Conservation (phyloP, 1,140 invertebrate genomes). For the Cyclargus thomasi region DNA sequence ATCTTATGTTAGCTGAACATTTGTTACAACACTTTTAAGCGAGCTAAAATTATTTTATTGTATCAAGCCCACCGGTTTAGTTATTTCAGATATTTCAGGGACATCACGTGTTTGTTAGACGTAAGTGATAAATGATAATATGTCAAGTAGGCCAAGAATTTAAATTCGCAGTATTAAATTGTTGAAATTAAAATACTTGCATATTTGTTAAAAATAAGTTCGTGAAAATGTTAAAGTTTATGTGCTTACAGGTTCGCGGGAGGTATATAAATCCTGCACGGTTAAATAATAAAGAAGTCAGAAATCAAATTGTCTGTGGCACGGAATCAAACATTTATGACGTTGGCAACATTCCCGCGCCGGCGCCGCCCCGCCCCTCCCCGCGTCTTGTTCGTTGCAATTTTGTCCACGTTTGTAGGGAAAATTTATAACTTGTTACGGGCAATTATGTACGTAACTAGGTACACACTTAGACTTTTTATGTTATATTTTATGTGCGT, state of each 20-base stretch:
- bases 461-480: background rate
- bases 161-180: too few relatives aligned
- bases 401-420: conserved; percentile 16
- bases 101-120: too few relatives aligned
- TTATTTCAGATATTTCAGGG: too few relatives aligned
- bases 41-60: background rate
- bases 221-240: background rate
- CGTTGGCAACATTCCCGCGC: conserved; percentile 47
- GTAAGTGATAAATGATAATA: too few relatives aligned
- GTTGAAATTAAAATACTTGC: too few relatives aligned
- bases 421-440: conserved; percentile 1
- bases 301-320: conserved; percentile 45
- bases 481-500: background rate
- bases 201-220: background rate
- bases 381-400: conserved; percentile 21
- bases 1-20: background rate
- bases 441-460: background rate
- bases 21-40: background rate
- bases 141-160: too few relatives aligned
- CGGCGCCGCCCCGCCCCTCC: conserved; percentile 21
- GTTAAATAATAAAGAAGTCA: conserved; percentile 39
- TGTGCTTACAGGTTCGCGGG: conserved; percentile 4
- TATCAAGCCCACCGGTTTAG: background rate
- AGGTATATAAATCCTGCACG: conserved; percentile 27
- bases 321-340: conserved; percentile 60